Percentiles rank a stretch among this genome's conserved stretches.
phyloP scores from a whole-genome alignment of 2,113 vertebrate species.

The Ictidomys tridecemlineatus region DNA sequence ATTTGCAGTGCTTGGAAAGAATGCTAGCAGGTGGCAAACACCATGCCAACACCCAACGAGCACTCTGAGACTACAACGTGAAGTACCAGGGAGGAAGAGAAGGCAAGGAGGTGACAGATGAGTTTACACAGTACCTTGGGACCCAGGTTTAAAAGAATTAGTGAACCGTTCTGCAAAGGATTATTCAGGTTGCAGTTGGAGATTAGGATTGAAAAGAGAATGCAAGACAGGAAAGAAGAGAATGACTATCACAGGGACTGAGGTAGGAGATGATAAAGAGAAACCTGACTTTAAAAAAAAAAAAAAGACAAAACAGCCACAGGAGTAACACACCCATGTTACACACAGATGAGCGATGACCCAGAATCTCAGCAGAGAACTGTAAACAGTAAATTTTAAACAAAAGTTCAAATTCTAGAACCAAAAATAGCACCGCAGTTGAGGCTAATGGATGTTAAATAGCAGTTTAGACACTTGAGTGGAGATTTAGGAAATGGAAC shows the following conservation, averaged over 20 bases:
- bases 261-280: not conserved
- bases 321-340: not conserved
- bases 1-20: too few relatives aligned
- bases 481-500: not conserved
- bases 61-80: not conserved
- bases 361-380: not conserved
- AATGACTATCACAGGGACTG: not conserved
- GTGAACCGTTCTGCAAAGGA: not conserved
- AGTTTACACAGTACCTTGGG: not conserved
- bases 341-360: not conserved
- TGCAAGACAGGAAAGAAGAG: not conserved
- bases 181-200: not conserved
- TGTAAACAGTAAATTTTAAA: not conserved
- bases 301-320: too few relatives aligned
- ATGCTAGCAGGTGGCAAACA: not conserved
- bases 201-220: not conserved
- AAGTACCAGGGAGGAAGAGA: too few relatives aligned
- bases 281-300: too few relatives aligned
- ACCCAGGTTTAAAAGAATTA: not conserved
- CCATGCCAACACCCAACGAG: fast-evolving
- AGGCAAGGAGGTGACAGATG: not conserved
- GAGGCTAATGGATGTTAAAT: not conserved
- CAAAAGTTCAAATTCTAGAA: not conserved
- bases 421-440: not conserved
- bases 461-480: not conserved